Conservation (phyloP, 2,888 invertebrate genomes). For the Homarus gammarus region DNA sequence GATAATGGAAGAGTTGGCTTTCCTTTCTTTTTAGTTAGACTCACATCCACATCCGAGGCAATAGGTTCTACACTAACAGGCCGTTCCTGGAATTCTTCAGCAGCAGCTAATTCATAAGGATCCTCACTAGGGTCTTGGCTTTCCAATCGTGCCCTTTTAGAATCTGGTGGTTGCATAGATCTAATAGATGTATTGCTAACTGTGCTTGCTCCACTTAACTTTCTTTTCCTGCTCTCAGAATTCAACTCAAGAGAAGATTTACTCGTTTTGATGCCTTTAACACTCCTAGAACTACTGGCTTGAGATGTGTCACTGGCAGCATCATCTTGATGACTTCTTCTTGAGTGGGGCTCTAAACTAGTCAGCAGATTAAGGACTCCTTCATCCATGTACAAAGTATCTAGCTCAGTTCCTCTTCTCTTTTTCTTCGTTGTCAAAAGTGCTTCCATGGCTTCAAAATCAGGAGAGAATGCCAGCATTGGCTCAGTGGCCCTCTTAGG, state of each 20-base stretch:
- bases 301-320: slow-evolving; percentile 65
- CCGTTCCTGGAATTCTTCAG: slow-evolving; percentile 43
- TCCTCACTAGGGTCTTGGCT: slow-evolving; percentile 20
- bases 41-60: slow-evolving; percentile 1
- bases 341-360: slow-evolving; percentile 59
- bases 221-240: slow-evolving; percentile 60
- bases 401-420: slow-evolving; percentile 65
- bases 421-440: slow-evolving; percentile 59
- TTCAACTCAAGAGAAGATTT: slow-evolving; percentile 29
- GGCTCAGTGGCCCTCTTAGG: slow-evolving; percentile 73
- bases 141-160: slow-evolving; percentile 50
- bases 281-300: slow-evolving; percentile 60
- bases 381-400: slow-evolving; percentile 75
- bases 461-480: slow-evolving; percentile 73
- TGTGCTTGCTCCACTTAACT: slow-evolving; percentile 62
- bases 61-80: neutral
- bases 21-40: slow-evolving; percentile 51
- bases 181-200: slow-evolving; percentile 54
- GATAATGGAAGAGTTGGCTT: slow-evolving; percentile 58
- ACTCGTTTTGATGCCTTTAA: slow-evolving; percentile 45
- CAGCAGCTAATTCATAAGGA: slow-evolving; percentile 47
- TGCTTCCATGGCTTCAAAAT: slow-evolving; percentile 68
- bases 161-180: slow-evolving; percentile 58
- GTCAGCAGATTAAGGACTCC: slow-evolving; percentile 74
- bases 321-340: slow-evolving; percentile 65